Evolutionary conservation across 2,888 invertebrate species (phyloP).

Genomic region (Synanthedon andrenaeformis): DNA sequence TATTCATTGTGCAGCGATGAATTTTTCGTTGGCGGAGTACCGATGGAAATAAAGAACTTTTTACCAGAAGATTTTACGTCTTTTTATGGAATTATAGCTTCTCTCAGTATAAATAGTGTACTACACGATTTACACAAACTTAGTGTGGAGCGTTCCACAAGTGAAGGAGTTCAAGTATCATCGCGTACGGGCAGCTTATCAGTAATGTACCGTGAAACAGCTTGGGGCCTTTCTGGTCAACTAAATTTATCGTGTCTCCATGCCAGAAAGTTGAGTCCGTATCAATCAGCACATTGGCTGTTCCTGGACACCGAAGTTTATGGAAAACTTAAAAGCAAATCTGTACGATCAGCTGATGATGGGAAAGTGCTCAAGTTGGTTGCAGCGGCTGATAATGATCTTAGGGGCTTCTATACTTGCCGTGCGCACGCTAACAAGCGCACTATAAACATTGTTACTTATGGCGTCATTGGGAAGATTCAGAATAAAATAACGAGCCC

Average conservation of each 20-base stretch:
- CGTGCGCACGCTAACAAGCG: constrained; percentile 34
- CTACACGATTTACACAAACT: constrained; percentile 39
- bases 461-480: constrained; percentile 47
- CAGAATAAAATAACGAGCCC: constrained; percentile 34
- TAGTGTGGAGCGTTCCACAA: constrained; percentile 35
- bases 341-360: constrained; percentile 34
- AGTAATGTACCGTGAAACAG: constrained; percentile 49
- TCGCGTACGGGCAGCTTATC: constrained; percentile 53
- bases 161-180: constrained; percentile 39
- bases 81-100: constrained; percentile 40
- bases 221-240: constrained; percentile 44
- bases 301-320: constrained; percentile 37
- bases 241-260: constrained; percentile 56
- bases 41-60: constrained; percentile 20
- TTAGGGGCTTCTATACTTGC: constrained; percentile 55
- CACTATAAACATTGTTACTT: constrained; percentile 48
- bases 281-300: constrained; percentile 40
- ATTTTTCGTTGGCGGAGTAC: constrained; percentile 45
- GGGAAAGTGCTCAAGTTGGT: constrained; percentile 43
- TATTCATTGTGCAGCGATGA: constrained; percentile 42
- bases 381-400: constrained; percentile 35
- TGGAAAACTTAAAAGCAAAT: constrained; percentile 20
- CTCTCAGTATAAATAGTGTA: constrained; percentile 31
- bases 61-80: constrained; percentile 27
- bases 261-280: constrained; percentile 25